These are phyloP conservation scores for Thera britannica DNA, from an alignment of 2,888 invertebrate genomes.

Conservation along the genomic window DNA sequence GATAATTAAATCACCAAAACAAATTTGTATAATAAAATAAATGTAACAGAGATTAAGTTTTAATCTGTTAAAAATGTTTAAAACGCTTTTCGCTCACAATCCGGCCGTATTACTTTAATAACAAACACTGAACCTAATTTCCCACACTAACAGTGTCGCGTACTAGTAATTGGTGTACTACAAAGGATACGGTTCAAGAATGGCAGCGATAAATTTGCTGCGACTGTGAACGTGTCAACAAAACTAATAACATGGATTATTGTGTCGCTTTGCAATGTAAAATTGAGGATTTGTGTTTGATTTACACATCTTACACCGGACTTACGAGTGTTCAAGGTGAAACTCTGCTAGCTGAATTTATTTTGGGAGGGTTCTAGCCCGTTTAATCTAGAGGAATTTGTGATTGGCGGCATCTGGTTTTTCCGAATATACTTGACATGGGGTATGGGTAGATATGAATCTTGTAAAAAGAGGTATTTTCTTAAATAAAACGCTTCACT, in stretches of 20 bases:
- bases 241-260: conserved; percentile 69
- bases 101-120: conserved; percentile 21
- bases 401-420: not conserved
- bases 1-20: too few relatives aligned
- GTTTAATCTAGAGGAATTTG: not conserved
- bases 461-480: too few relatives aligned
- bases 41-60: not conserved
- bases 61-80: not conserved
- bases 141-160: conserved; percentile 69
- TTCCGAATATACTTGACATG: not conserved
- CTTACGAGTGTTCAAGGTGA: not conserved
- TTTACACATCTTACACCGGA: conserved; percentile 28
- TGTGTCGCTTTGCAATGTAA: conserved; percentile 38
- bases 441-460: too few relatives aligned
- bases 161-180: conserved; percentile 54
- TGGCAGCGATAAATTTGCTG: conserved; percentile 67
- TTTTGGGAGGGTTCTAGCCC: not conserved
- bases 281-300: conserved; percentile 33
- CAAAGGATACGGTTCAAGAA: conserved; percentile 58
- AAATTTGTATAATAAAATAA: too few relatives aligned
- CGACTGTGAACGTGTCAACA: conserved; percentile 70
- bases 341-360: not conserved
- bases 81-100: conserved; percentile 45
- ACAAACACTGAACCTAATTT: conserved; percentile 62
- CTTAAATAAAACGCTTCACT: too few relatives aligned